Base-by-base conservation (phyloP, 2,113 vertebrate genomes). In the Aix galericulata region DNA sequence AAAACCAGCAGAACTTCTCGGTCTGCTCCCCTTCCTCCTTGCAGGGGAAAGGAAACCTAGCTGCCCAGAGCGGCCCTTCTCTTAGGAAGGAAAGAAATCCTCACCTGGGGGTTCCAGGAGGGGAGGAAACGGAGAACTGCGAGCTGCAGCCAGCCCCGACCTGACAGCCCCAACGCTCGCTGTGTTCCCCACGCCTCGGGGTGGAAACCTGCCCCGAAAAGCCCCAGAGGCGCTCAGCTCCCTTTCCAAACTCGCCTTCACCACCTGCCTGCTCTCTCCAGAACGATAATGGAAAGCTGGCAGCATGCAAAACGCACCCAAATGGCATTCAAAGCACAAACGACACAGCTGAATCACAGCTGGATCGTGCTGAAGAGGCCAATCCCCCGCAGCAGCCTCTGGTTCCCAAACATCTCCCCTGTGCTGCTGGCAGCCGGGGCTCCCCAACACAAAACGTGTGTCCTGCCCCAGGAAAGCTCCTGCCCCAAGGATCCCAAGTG, bases 401-500 rank as follows among this genome's bases (percentile, higher is more conserved):
- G 22, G 14, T 29, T 27, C 17, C 1, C 60, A 32, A 40, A 38
- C 9, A 25, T 44, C 53, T 44, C 32, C 26, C 48, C 62, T 27
- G 29, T 6, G 29, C 8, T 2, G 0, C 2, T 4, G 3, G 20
- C 89, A 66, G n/a, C 50, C 50, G 16, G 56, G 27, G 15, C 59
- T 10, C 18, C 77, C 63, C 48, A 60, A 22, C 17, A 14, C 50
- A 8, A 27, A 25, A 67, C 52, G 9, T 3, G 0, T 0, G 1
- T 10, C 60, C 29, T 53, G 34, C n/a, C 50, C 36, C 27, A 15
- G 48, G 38, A n/a, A 74, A 69, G 13, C 4, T 36, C 26, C 38
- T 66, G 69, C 4, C 53, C 32, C 26, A 21, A 29, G 31, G 44
- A 34, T 42, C 52, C 59, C 64, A 21, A 0, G 0, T 0, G n/a